Base-by-base conservation (phyloP, 2,797 vertebrate genomes). In the Gouania willdenowi region DNA sequence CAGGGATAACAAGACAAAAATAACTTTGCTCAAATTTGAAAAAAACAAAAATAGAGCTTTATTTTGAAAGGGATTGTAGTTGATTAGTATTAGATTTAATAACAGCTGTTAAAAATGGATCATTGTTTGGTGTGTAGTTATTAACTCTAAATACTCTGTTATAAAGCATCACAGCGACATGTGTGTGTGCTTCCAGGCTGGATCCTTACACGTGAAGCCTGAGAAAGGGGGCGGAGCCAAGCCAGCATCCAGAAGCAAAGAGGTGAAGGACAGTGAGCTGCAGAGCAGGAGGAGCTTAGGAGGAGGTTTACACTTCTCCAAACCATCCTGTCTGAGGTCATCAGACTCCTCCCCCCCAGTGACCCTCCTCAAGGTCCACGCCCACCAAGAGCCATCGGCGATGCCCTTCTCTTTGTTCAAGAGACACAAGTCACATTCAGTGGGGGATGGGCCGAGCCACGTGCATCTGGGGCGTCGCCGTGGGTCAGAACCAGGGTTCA, bases 391-490 rank as follows among this genome's bases (percentile, higher is more conserved):
- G 52, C 77, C 75, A 6, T 52, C 57, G 0, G 61, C 58, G 0
- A 64, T 60, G 0, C 46, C 67, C 8, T 64, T 86, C 30, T 72
- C 81, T 4, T 71, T 86, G 8, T 72, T 77, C 52, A 80, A 53
- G 31, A 40, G 52, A 15, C 52, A 59, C 28, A 79, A 75, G 21
- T 69, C 83, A 1, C 41, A 45, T 24, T 69, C 80, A 1, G 21
- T 8, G 21, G 21, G 23, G 21, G 21, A 23, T 21, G 21, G 8
- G 10, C 56, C 52, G 1, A 3, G 30, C 15, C 3, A 19, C 1
- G 1, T 18, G 39, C 16, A 26, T 48, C 19, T 35, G 8, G 2
- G 25, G n/a, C 61, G 27, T 26, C 77, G 83, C 1, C 61, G 85
- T 5, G 59, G 49, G 1, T 84, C 85, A 0, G 87, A 89, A 29